A percentile compares a stretch with the other conserved stretches of the same genome.
Conservation (phyloP, 2,888 invertebrate species). For the Drosophila aldrichi region DNA sequence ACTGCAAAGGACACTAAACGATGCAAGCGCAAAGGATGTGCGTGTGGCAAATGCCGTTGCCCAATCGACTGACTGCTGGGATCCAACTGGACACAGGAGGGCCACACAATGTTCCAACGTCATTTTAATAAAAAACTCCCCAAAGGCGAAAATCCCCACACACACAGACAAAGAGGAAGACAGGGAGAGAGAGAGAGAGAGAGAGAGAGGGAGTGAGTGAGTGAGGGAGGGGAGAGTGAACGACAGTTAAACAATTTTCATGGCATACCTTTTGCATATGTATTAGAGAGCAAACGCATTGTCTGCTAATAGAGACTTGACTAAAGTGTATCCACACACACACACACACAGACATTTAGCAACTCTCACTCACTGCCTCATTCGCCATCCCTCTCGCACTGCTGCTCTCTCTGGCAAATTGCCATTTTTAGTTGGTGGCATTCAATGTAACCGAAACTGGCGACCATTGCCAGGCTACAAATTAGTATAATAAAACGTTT, state of each 20-base stretch:
- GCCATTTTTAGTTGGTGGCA: constrained; percentile 81
- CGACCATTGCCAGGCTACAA: constrained; percentile 82
- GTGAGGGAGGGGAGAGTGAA: not conserved
- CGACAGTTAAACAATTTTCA: constrained; percentile 68
- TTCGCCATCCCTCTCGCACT: not conserved
- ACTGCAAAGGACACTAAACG: constrained; percentile 63
- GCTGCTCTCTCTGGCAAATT: constrained; percentile 75
- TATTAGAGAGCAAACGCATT: constrained; percentile 57
- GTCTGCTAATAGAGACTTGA: constrained; percentile 82
- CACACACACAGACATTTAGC: not conserved
- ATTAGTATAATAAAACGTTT: constrained; percentile 85
- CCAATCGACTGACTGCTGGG: constrained; percentile 55
- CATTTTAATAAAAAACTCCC: constrained; percentile 71
- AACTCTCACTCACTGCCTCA: too few relatives aligned
- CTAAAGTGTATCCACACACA: constrained; percentile 55
- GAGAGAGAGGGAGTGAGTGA: too few relatives aligned
- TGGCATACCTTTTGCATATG: constrained; percentile 69
- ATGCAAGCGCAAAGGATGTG: constrained; percentile 57
- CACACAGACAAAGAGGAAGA: not conserved
- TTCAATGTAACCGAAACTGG: constrained; percentile 78
- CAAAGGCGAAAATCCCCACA: constrained; percentile 61
- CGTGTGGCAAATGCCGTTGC: constrained; percentile 62
- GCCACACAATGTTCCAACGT: constrained; percentile 35
- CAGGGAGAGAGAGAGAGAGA: too few relatives aligned
- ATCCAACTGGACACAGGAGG: constrained; percentile 33